These are phyloP conservation scores for Anastrepha ludens DNA, from an alignment of 1,140 invertebrate species.

Conservation along the genomic window DNA sequence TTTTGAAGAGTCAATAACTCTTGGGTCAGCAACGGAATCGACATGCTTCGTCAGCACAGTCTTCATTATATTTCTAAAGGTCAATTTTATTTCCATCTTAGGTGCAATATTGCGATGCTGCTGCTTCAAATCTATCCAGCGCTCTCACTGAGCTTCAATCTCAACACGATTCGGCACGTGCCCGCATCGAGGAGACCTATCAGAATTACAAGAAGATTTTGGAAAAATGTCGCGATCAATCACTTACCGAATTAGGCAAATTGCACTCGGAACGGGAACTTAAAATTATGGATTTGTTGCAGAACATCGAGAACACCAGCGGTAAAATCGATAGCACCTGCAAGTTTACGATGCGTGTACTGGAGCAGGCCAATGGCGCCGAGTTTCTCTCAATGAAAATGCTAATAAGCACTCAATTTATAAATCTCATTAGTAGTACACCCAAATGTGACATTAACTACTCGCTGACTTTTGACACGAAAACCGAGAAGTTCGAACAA, in stretches of 20 bases:
- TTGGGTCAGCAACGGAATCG: too few relatives aligned
- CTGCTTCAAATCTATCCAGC: conserved; percentile 82
- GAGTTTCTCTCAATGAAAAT: conserved; percentile 89
- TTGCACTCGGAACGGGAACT: conserved; percentile 90
- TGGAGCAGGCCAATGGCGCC: conserved; percentile 87
- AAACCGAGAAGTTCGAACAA: conserved; percentile 86
- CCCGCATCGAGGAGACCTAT: conserved; percentile 89
- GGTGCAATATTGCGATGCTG: conserved; percentile 84
- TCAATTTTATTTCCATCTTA: background rate
- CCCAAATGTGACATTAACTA: conserved; percentile 86
- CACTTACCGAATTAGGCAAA: conserved; percentile 84
- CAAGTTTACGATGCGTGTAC: conserved; percentile 85
- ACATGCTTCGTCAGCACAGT: too few relatives aligned
- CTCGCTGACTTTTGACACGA: conserved; percentile 88
- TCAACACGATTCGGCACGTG: conserved; percentile 90
- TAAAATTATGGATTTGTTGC: conserved; percentile 90
- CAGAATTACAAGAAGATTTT: conserved; percentile 87
- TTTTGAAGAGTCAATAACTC: too few relatives aligned
- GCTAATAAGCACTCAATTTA: conserved; percentile 83
- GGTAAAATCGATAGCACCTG: conserved; percentile 90
- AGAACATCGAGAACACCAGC: conserved; percentile 85
- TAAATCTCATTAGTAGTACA: conserved; percentile 85
- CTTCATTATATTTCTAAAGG: too few relatives aligned
- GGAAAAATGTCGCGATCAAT: conserved; percentile 85
- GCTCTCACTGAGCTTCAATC: conserved; percentile 88